Percentiles rank a stretch among this genome's conserved stretches.
These are phyloP conservation scores for Pedionomus torquatus DNA, from an alignment of 2,113 vertebrate genomes.

Conservation along the genomic window DNA sequence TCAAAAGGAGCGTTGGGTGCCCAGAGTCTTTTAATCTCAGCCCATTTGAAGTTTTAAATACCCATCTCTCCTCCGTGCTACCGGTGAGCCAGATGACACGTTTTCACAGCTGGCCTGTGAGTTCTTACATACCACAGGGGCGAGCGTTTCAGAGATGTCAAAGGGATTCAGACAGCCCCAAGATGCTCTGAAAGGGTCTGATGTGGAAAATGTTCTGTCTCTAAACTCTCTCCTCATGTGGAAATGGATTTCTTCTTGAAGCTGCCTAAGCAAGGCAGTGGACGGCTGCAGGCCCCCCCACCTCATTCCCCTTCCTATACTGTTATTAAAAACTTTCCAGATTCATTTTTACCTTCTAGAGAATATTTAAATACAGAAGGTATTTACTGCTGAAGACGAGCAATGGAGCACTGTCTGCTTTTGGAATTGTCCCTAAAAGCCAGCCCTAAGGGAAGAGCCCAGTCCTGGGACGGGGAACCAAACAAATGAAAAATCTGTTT, in stretches of 20 bases:
- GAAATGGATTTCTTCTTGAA: not conserved
- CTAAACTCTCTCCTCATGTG: too few relatives aligned
- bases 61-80: not conserved
- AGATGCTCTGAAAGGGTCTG: not conserved
- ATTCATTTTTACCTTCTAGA: too few relatives aligned
- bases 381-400: not conserved
- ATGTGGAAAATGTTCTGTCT: not conserved
- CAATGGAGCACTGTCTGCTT: rapidly evolving
- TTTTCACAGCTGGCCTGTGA: not conserved
- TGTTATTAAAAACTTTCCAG: not conserved
- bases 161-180: not conserved
- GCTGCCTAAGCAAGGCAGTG: not conserved
- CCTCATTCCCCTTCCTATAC: not conserved
- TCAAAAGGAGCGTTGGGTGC: not conserved
- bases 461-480: not conserved
- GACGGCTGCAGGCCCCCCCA: not conserved
- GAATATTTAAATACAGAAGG: too few relatives aligned
- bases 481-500: not conserved
- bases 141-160: not conserved
- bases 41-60: not conserved
- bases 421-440: not conserved
- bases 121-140: not conserved
- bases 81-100: rapidly evolving
- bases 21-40: not conserved
- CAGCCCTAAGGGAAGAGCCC: not conserved